Conservation (phyloP, 2,113 vertebrate species). For the Melanostigma gelatinosum region DNA sequence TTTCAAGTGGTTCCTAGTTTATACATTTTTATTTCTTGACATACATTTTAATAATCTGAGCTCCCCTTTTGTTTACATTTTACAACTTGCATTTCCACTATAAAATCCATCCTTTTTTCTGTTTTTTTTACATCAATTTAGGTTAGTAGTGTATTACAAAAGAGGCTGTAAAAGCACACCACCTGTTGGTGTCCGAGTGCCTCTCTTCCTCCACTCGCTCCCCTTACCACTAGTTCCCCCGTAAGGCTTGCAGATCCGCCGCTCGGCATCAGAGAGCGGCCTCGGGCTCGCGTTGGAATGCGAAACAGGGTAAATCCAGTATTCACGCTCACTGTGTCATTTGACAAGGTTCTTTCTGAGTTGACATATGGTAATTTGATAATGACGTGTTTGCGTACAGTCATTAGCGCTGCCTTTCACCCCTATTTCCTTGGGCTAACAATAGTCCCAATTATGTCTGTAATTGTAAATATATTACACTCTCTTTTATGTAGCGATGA, state of each 20-base stretch:
- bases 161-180: slow-evolving; percentile 80
- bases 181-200: slow-evolving; percentile 82
- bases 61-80: slow-evolving; percentile 19
- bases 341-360: slow-evolving; percentile 77
- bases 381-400: slow-evolving; percentile 81
- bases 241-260: slow-evolving; percentile 49
- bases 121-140: slow-evolving; percentile 23
- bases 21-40: background rate
- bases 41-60: background rate
- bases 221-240: slow-evolving; percentile 49
- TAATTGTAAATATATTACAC: slow-evolving; percentile 75
- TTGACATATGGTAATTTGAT: slow-evolving; percentile 82
- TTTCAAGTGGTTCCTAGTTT: background rate
- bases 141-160: slow-evolving; percentile 54
- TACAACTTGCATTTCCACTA: slow-evolving; percentile 1
- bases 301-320: slow-evolving; percentile 76
- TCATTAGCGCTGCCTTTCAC: slow-evolving; percentile 81
- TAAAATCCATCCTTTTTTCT: slow-evolving; percentile 3
- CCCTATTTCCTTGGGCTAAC: slow-evolving; percentile 79
- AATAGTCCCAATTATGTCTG: slow-evolving; percentile 80
- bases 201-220: slow-evolving; percentile 69
- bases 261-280: slow-evolving; percentile 69
- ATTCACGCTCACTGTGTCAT: slow-evolving; percentile 74
- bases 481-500: slow-evolving; percentile 73
- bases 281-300: slow-evolving; percentile 71